Evolutionary conservation across 1,140 invertebrate genomes (phyloP).

Genomic region (Globodera ellingtonae): DNA sequence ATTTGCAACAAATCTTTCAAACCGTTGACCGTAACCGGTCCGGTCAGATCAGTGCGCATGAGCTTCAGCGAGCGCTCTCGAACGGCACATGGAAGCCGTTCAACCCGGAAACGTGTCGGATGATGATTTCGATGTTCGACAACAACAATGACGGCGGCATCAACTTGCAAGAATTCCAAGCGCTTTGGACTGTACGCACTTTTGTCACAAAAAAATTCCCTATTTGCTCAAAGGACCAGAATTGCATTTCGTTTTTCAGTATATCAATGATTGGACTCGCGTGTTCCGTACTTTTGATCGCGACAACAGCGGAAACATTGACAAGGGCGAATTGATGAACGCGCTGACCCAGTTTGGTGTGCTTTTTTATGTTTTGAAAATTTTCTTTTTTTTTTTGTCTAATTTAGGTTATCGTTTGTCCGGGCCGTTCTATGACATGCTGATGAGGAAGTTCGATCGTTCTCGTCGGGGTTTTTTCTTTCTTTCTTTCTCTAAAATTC

Average conservation of each 20-base stretch:
- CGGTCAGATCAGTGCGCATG: slow-evolving; percentile 39
- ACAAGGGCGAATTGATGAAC: slow-evolving; percentile 82
- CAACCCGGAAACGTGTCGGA: slow-evolving; percentile 90
- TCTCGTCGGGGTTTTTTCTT: slow-evolving; percentile 70
- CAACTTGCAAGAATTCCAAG: slow-evolving; percentile 14
- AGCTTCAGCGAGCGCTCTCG: slow-evolving; percentile 68
- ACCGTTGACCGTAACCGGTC: slow-evolving; percentile 37
- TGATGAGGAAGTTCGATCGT: slow-evolving; percentile 90
- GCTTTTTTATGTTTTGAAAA: slow-evolving; percentile 25
- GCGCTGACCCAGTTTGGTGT: slow-evolving; percentile 86
- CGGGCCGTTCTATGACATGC: slow-evolving; percentile 78
- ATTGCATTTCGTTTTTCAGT: slow-evolving; percentile 68
- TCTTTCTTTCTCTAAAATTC: neutral
- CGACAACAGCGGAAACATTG: slow-evolving; percentile 92
- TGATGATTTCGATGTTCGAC: slow-evolving; percentile 88
- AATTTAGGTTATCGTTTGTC: slow-evolving; percentile 74
- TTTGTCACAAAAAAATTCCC: too few relatives aligned
- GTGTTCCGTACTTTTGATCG: slow-evolving; percentile 91
- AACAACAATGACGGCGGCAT: slow-evolving; percentile 28
- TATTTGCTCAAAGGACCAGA: too few relatives aligned
- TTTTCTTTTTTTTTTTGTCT: neutral
- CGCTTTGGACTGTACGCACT: slow-evolving; percentile 66
- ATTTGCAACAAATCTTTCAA: slow-evolving; percentile 33
- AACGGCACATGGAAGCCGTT: slow-evolving; percentile 98
- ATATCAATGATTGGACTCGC: slow-evolving; percentile 87